Base-by-base conservation (phyloP, 1,140 invertebrate species). In the Lutraria rhynchaena region DNA sequence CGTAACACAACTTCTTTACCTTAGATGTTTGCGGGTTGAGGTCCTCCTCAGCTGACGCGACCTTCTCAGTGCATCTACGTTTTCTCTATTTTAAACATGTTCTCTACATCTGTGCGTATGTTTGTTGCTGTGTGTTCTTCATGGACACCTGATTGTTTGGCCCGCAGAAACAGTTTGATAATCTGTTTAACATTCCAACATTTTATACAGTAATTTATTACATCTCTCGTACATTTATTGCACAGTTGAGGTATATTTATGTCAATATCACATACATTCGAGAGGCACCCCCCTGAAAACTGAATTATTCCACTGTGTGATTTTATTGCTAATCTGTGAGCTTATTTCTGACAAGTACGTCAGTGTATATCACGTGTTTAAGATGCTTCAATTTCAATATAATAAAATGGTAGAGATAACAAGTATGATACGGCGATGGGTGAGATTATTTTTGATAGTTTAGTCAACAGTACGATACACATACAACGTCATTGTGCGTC, bases 381-480 rank as follows among this genome's bases (percentile, higher is more conserved):
- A 49, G 37, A 31, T 67, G 24, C 37, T 67, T 31, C 37, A 67
- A 67, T 67, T 67, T 67, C 63, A 67, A 67, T 31, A 67, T 67
- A 67, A 67, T 67, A 29, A 49, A 67, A 67, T 67, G 27, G 31
- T 37, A 46, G 27, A 37, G 63, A 67, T 67, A 67, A 67, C 63
- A 67, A 67, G 22, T 13, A 1, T 51, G 41, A 49, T 67, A 49
- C 44, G 44, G 17, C 11, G 24, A 19, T 15, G 44, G 31, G 44
- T 24, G 29, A 46, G 63, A 67, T 67, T 27, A 49, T 67, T 24
- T 46, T 46, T 41, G 44, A 67, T n/a, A 49, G 27, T 24, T 27
- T 49, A 27, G 49, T 46, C 9, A 46, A 46, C 44, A 15, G 29
- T 49, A 19, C 41, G 17, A 2, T 49, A 5, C 31, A 49, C 41